Percentiles rank a stretch among this genome's conserved stretches.
Conservation (phyloP, 1,140 invertebrate genomes). For the Cydia strobilella region DNA sequence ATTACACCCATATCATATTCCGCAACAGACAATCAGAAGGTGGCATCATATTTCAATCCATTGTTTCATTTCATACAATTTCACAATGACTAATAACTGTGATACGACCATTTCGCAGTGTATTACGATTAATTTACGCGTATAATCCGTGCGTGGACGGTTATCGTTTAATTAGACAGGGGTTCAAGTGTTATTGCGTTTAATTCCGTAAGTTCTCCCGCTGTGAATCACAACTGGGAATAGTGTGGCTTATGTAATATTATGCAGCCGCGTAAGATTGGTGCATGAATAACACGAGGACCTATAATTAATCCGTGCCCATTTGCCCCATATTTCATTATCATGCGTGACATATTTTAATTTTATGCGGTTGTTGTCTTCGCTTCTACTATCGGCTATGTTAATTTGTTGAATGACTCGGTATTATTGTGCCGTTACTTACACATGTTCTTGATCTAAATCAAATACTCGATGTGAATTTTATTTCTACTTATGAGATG, state of each 20-base stretch:
- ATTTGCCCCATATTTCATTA: conserved; percentile 5
- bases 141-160: conserved; percentile 18
- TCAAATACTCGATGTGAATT: no score
- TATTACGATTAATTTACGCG: conserved; percentile 7
- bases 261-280: neutral
- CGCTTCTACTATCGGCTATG: no score
- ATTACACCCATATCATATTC: conserved; percentile 5
- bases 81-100: conserved; percentile 27
- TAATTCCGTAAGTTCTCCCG: conserved; percentile 27
- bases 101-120: neutral
- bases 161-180: conserved; percentile 28
- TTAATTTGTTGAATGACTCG: no score
- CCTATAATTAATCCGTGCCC: conserved; percentile 3
- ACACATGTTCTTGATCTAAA: no score
- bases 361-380: no score
- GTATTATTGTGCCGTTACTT: no score
- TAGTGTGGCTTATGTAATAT: conserved; percentile 17
- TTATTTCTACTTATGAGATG: no score
- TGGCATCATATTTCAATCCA: conserved; percentile 28
- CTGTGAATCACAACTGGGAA: conserved; percentile 13
- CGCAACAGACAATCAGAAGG: conserved; percentile 8
- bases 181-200: conserved; percentile 26
- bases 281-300: neutral
- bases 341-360: neutral
- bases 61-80: conserved; percentile 27